Conservation (phyloP, 2,113 vertebrate genomes). For the Leptosomus discolor region DNA sequence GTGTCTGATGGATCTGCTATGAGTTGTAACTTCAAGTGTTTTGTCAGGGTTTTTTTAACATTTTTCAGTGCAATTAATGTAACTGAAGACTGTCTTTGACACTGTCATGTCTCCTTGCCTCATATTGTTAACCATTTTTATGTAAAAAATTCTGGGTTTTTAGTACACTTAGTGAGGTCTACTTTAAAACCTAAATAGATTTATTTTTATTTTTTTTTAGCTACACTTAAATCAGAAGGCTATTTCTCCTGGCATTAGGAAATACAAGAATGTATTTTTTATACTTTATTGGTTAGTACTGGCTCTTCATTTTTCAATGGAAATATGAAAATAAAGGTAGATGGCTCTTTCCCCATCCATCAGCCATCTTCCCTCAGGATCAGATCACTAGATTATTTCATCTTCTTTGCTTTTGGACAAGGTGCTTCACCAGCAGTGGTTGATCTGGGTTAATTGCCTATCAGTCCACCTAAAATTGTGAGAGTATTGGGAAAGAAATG, state of each 20-base stretch:
- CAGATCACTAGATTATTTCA: background rate
- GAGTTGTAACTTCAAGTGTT: background rate
- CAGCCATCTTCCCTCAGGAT: background rate
- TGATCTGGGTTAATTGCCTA: background rate
- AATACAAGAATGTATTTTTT: background rate
- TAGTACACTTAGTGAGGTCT: background rate
- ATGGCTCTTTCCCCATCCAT: background rate
- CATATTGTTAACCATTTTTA: background rate
- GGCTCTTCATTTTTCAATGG: background rate
- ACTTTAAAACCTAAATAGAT: background rate
- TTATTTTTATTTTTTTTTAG: background rate
- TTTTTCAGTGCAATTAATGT: background rate
- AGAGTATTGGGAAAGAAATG: background rate
- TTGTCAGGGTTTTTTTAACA: background rate
- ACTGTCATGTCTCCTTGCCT: background rate
- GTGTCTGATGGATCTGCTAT: background rate
- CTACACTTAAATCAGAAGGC: background rate
- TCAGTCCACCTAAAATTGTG: background rate
- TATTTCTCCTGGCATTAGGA: background rate
- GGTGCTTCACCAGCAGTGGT: background rate
- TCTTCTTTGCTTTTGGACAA: background rate
- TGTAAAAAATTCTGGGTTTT: background rate
- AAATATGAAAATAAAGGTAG: background rate
- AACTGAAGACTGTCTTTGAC: background rate
- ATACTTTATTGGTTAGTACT: background rate